These are phyloP conservation scores for Aurelia coerulea DNA, from an alignment of 30 jellyfish, hydroid and myxozoan genomes.

Conservation along the genomic window DNA sequence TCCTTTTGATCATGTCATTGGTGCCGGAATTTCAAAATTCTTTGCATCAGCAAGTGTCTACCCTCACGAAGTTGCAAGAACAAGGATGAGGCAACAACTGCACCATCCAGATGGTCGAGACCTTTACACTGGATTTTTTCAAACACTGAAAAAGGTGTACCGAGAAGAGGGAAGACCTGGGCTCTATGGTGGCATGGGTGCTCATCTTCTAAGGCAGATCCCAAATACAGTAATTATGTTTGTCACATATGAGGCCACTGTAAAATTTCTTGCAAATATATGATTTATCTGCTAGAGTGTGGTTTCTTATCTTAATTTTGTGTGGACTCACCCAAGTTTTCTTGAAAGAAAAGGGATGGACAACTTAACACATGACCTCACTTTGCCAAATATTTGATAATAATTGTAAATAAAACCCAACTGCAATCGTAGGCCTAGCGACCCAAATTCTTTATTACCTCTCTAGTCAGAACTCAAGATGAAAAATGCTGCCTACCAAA, in stretches of 20 bases:
- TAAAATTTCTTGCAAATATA: conserved; percentile 67
- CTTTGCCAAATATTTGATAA: no score
- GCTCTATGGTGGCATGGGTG: conserved; percentile 98
- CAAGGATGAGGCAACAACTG: conserved; percentile 95
- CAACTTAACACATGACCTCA: no score
- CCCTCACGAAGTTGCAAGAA: conserved; percentile 99
- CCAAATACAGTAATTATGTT: conserved; percentile 97
- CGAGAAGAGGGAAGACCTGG: conserved; percentile 94
- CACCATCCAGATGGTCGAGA: conserved; percentile 66
- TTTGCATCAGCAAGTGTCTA: conserved; percentile 88
- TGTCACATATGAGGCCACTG: conserved; percentile 85
- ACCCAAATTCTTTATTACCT: no score
- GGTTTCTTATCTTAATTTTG: no score
- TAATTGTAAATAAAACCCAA: no score
- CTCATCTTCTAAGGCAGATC: conserved; percentile 97
- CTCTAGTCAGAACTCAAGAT: no score
- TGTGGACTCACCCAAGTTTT: no score
- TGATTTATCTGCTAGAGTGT: conserved; percentile 1
- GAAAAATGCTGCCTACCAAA: no score
- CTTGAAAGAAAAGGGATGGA: no score
- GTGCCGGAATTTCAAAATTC: conserved; percentile 86
- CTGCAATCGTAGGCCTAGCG: no score
- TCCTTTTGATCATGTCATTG: conserved; percentile 67
- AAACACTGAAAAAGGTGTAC: conserved; percentile 85
- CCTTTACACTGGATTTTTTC: conserved; percentile 88